Conservation (phyloP, 1,140 invertebrate species). For the Reticulitermes speratus region DNA sequence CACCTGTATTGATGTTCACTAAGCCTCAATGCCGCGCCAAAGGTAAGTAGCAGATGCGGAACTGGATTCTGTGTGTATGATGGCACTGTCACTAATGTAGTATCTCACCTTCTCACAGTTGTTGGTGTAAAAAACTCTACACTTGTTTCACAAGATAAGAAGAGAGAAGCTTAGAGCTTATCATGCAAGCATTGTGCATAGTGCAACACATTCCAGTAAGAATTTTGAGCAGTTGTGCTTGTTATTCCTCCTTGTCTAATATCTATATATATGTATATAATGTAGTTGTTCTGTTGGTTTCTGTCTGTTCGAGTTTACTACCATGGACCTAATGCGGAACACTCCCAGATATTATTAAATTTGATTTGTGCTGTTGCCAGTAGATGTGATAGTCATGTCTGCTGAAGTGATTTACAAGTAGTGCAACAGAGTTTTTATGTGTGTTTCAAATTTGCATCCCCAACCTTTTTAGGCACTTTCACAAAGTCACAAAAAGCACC, state of each 20-base stretch:
- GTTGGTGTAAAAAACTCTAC: not conserved
- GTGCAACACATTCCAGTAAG: constrained; percentile 5
- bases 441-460: too few species aligned
- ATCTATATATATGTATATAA: not conserved
- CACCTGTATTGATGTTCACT: not conserved
- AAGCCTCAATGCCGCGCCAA: not conserved
- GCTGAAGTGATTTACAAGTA: too few species aligned
- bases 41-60: constrained; percentile 13
- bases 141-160: not conserved
- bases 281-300: too few species aligned
- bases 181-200: constrained; percentile 11
- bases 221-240: not conserved
- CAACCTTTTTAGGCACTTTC: too few species aligned
- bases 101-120: not conserved
- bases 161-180: constrained; percentile 12
- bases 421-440: too few species aligned
- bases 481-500: too few species aligned
- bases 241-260: not conserved
- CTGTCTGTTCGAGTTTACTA: too few species aligned
- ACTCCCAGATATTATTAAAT: too few species aligned
- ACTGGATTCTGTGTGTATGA: not conserved
- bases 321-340: too few species aligned
- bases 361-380: too few species aligned
- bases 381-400: too few species aligned
- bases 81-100: not conserved